These are phyloP conservation scores for Lucinisca nassula DNA, from an alignment of 2,888 invertebrate genomes.

Conservation along the genomic window DNA sequence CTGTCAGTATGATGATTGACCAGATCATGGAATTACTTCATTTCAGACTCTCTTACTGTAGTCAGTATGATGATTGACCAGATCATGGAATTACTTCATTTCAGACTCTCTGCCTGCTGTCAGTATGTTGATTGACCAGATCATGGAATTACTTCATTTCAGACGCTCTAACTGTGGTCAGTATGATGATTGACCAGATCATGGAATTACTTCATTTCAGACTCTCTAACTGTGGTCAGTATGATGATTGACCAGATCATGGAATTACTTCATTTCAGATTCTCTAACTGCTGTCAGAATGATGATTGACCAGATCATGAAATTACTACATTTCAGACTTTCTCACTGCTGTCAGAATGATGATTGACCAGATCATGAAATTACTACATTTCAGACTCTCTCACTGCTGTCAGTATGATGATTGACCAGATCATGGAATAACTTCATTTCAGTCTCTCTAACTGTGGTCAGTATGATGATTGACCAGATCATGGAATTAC, in stretches of 20 bases:
- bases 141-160: constrained; percentile 91
- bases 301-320: constrained; percentile 92
- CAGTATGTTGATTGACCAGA: constrained; percentile 92
- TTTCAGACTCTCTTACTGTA: no score
- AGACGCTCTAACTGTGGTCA: constrained; percentile 90
- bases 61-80: no score
- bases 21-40: constrained; percentile 92
- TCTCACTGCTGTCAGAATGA: constrained; percentile 90
- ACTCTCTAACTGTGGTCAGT: constrained; percentile 90
- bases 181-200: constrained; percentile 92
- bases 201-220: constrained; percentile 90
- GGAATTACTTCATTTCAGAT: constrained; percentile 89
- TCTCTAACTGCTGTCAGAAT: constrained; percentile 90
- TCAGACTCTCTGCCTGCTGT: constrained; percentile 90
- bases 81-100: no score
- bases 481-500: constrained; percentile 91
- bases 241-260: constrained; percentile 93
- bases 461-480: constrained; percentile 91
- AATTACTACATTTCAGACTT: constrained; percentile 88
- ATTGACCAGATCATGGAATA: constrained; percentile 92
- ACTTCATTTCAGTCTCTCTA: constrained; percentile 89
- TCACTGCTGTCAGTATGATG: constrained; percentile 91
- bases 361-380: constrained; percentile 92
- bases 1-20: constrained; percentile 92
- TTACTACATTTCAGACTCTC: constrained; percentile 88